These are phyloP conservation scores for Taenioides sp. DNA, from an alignment of 2,797 vertebrate species.

Conservation along the genomic window DNA sequence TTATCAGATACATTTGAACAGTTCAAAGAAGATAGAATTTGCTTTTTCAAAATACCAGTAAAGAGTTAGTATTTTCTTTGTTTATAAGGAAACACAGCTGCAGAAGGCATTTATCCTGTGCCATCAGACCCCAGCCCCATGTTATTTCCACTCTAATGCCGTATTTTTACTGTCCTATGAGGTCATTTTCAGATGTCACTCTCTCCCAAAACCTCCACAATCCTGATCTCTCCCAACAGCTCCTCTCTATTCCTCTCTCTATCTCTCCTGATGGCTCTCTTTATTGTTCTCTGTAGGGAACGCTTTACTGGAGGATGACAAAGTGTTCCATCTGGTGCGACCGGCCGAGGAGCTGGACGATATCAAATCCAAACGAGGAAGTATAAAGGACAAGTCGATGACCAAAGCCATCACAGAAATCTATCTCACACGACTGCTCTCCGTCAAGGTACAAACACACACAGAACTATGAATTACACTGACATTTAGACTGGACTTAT, in stretches of 20 bases:
- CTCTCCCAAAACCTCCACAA: not conserved
- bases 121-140: not conserved
- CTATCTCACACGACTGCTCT: conserved; percentile 96
- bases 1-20: too few relatives aligned
- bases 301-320: conserved; percentile 94
- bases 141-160: too few relatives aligned
- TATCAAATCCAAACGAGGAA: conserved; percentile 93
- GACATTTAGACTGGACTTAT: conserved; percentile 17
- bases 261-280: conserved; percentile 24
- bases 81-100: not conserved
- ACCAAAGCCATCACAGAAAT: conserved; percentile 99
- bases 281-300: conserved; percentile 69
- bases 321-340: conserved; percentile 94
- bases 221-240: not conserved
- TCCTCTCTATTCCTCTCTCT: not conserved
- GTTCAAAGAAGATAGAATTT: too few relatives aligned
- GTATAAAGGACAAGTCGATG: conserved; percentile 96
- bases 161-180: too few relatives aligned
- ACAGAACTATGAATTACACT: conserved; percentile 4
- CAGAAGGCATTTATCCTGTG: not conserved
- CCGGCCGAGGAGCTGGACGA: conserved; percentile 93
- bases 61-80: too few relatives aligned
- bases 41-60: too few relatives aligned
- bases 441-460: conserved; percentile 88
- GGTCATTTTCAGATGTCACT: too few relatives aligned